These are phyloP conservation scores for Gracilinanus agilis DNA, from an alignment of 2,113 vertebrate species.

Conservation along the genomic window DNA sequence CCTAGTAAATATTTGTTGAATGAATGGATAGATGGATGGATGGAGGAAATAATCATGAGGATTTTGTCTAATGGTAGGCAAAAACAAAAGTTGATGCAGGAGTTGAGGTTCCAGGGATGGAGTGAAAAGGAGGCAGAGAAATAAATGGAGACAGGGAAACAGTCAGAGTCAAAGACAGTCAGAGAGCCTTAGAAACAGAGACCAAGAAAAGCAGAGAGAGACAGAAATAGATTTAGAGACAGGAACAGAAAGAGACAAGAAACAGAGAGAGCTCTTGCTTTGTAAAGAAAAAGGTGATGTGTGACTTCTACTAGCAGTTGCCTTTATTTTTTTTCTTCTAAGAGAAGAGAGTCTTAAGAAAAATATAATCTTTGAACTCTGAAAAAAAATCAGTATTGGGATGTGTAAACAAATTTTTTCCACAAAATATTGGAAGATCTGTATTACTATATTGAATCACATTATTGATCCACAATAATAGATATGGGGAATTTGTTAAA, in stretches of 20 bases:
- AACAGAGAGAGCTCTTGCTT: neutral
- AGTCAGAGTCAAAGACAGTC: neutral
- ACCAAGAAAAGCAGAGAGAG: neutral
- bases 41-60: neutral
- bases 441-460: neutral
- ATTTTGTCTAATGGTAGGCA: neutral
- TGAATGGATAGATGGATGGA: neutral
- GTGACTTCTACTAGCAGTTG: neutral
- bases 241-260: too few species aligned
- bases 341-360: neutral
- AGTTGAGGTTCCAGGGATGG: neutral
- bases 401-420: neutral
- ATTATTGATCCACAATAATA: neutral
- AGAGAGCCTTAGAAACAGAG: neutral
- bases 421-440: constrained; percentile 32
- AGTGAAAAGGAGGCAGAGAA: neutral
- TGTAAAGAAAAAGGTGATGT: neutral
- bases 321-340: neutral
- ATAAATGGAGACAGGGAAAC: neutral
- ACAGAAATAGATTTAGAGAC: too few species aligned
- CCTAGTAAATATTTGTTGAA: neutral
- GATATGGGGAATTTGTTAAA: neutral
- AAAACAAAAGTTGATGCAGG: neutral
- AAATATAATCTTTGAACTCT: neutral
- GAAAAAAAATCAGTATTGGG: constrained; percentile 8